phyloP scores from a whole-genome alignment of 2,888 invertebrate genomes.

The Tillus elongatus region DNA sequence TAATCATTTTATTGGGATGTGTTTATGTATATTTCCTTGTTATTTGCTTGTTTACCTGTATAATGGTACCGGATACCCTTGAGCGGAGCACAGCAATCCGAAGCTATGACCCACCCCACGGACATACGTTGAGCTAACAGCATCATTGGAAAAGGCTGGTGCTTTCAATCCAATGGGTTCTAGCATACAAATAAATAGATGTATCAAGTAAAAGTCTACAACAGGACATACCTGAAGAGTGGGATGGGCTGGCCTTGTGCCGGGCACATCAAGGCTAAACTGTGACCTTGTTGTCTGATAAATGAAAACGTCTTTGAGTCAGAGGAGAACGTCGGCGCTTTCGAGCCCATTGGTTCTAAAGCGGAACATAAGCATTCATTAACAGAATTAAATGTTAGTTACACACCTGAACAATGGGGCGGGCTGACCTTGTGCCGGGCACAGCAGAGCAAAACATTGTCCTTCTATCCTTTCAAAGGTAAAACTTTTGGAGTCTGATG shows the following conservation, averaged over 20 bases:
- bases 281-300: conserved; percentile 39
- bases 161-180: conserved; percentile 16
- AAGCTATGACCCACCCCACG: conserved; percentile 12
- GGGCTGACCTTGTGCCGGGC: conserved; percentile 71
- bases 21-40: too few relatives aligned
- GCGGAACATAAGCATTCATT: not conserved
- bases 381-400: conserved; percentile 8
- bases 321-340: conserved; percentile 42
- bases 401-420: conserved; percentile 54
- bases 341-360: conserved; percentile 48
- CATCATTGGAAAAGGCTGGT: conserved; percentile 16
- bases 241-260: conserved; percentile 65
- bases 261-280: conserved; percentile 48
- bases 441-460: conserved; percentile 59
- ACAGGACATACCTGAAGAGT: conserved; percentile 54
- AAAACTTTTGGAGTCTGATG: conserved; percentile 43
- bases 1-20: too few relatives aligned
- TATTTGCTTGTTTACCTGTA: too few relatives aligned
- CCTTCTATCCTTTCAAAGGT: conserved; percentile 42
- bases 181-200: too few relatives aligned
- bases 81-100: conserved; percentile 43
- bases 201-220: not conserved
- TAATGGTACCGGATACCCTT: conserved; percentile 53
- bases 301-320: conserved; percentile 43
- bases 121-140: conserved; percentile 12